Base-by-base conservation (phyloP, 2,888 invertebrate species). In the Scaptomyza flava region DNA sequence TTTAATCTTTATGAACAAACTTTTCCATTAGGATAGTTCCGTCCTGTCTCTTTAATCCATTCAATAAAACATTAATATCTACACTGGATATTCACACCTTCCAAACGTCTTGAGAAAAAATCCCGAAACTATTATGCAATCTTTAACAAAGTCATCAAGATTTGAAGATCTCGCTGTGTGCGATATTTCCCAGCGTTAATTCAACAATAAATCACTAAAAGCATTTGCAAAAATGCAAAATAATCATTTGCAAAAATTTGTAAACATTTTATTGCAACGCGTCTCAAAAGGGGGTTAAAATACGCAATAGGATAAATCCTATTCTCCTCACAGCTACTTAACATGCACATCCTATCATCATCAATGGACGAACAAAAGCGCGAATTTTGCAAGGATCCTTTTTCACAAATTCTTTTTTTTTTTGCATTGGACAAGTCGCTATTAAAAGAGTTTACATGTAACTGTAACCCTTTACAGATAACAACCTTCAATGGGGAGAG, bases 241-340 rank as follows among this genome's bases (percentile, higher is more conserved):
- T 34, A 20, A 81, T 77, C 63, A 81, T 87, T 87, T 85, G 77
- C 79, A 47, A 53, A 80, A 87, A 85, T 85, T 85, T 85, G 87
- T 87, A 82, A 85, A 85, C 82, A 87, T 79, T 86, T 83, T 83
- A 81, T 85, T 87, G 58, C 77, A 80, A 72, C 60, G 56, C 50
- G 34, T 42, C 23, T 30, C 9, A 34, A 9, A 27, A 17, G 17
- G 7, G 41, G 42, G 11, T 47, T 51, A 45, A 57, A 72, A 27
- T 27, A 6, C 6, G 27, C 27, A 27, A 27, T 27, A 6, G 27
- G 27, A 27, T 4, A 27, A 27, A 76, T 68, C 71, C 36, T 48
- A 65, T 76, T 77, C 52, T 58, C 46, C 51, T 20, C 66, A 23
- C 58, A 47, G 62, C 80, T 80, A 85, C 78, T 82, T 80, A 80